Evolutionary conservation across 2,113 vertebrate species (phyloP).

Genomic region (Microtus pennsylvanicus): DNA sequence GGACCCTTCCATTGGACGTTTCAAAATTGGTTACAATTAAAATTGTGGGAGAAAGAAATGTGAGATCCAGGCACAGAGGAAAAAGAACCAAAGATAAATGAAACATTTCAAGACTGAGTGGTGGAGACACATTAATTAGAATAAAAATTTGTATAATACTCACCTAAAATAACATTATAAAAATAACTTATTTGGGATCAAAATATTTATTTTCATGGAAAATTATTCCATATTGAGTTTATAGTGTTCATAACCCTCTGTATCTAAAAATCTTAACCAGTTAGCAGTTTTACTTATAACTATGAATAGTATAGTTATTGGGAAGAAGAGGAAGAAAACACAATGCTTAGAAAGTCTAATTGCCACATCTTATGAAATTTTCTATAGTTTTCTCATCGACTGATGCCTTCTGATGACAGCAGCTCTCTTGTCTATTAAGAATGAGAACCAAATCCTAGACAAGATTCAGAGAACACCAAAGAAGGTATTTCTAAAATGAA

Average conservation of each 20-base stretch:
- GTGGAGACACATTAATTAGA: neutral
- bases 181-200: neutral
- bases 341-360: neutral
- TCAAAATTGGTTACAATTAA: neutral
- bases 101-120: neutral
- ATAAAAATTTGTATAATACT: neutral
- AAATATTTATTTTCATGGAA: slow-evolving; percentile 20
- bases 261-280: neutral
- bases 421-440: neutral
- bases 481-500: neutral
- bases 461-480: neutral
- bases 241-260: neutral
- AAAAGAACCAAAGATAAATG: neutral
- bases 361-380: neutral
- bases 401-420: neutral
- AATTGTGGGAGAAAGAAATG: neutral
- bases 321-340: neutral
- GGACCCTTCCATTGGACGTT: neutral
- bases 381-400: neutral
- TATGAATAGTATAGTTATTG: neutral
- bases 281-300: neutral
- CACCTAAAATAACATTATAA: neutral
- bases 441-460: neutral
- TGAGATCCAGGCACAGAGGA: neutral
- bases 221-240: neutral